These are phyloP conservation scores for Festucalex cinctus DNA, from an alignment of 2,113 vertebrate genomes.

Conservation along the genomic window DNA sequence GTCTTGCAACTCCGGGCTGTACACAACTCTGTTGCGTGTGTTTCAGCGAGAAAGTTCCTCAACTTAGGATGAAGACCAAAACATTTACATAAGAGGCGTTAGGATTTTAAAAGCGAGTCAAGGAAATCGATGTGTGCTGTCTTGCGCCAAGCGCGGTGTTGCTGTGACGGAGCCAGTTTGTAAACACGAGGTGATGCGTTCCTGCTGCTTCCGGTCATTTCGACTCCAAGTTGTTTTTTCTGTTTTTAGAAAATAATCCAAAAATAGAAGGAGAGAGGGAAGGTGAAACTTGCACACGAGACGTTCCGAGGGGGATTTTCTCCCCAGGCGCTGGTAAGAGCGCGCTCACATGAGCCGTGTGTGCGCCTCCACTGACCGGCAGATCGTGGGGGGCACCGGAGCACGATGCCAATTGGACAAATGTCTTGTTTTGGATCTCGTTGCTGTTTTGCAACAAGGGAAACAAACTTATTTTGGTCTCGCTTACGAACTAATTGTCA, in stretches of 20 bases:
- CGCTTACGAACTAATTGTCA: constrained; percentile 49
- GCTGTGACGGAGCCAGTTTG: constrained; percentile 76
- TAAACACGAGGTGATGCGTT: constrained; percentile 93
- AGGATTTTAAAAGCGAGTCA: constrained; percentile 11
- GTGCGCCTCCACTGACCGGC: constrained; percentile 55
- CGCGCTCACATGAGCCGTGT: constrained; percentile 22
- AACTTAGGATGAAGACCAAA: constrained; percentile 19
- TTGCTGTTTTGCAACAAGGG: constrained; percentile 23
- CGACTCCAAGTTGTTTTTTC: background rate
- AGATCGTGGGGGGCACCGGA: constrained; percentile 54
- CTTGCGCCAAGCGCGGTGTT: constrained; percentile 50
- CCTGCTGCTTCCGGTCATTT: constrained; percentile 59
- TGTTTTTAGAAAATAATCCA: background rate
- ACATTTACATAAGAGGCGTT: constrained; percentile 15
- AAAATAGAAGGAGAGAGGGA: background rate
- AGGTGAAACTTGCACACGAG: background rate
- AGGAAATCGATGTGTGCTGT: constrained; percentile 26
- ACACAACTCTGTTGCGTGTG: constrained; percentile 11
- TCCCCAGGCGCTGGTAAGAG: constrained; percentile 17
- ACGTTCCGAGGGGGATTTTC: background rate
- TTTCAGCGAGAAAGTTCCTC: constrained; percentile 25
- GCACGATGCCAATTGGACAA: constrained; percentile 36
- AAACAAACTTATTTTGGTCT: constrained; percentile 61
- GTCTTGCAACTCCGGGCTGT: constrained; percentile 34
- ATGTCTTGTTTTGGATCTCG: background rate